phyloP scores from a whole-genome alignment of 2,113 vertebrate species.

The Rhegmatorhina hoffmannsi region DNA sequence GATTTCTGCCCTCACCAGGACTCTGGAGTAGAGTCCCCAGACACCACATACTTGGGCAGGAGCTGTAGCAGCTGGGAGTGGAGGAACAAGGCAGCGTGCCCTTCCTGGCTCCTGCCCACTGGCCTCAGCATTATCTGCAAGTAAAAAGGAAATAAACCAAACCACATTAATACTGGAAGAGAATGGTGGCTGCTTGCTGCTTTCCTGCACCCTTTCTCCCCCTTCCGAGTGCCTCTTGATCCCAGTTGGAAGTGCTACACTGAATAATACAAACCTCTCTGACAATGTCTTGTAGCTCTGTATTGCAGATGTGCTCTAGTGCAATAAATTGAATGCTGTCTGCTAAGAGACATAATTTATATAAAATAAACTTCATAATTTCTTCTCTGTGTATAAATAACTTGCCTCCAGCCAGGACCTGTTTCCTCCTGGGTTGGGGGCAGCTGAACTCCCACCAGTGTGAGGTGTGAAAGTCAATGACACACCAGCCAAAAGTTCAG shows the following conservation, averaged over 20 bases:
- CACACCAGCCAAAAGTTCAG: neutral
- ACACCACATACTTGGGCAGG: neutral
- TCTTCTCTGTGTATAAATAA: neutral
- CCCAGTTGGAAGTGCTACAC: slow-evolving; percentile 67
- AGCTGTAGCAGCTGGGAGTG: neutral
- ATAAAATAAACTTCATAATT: slow-evolving; percentile 79
- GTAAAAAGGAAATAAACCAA: neutral
- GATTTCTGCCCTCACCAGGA: neutral
- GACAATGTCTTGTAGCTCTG: slow-evolving; percentile 69
- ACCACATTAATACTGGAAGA: neutral
- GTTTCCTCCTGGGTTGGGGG: neutral
- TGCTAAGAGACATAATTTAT: slow-evolving; percentile 82
- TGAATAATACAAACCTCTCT: slow-evolving; percentile 73
- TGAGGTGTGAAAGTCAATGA: neutral
- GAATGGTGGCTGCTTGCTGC: slow-evolving; percentile 56
- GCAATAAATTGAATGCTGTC: slow-evolving; percentile 81
- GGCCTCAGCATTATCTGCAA: neutral
- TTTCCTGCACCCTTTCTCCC: slow-evolving; percentile 37
- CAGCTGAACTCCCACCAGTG: neutral
- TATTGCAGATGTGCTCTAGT: slow-evolving; percentile 79
- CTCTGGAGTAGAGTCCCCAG: neutral
- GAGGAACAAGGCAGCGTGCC: neutral
- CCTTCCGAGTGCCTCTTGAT: slow-evolving; percentile 75
- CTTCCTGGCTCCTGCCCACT: slow-evolving; percentile 19
- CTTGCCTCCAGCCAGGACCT: neutral